These are phyloP conservation scores for Azorinus chamasolen DNA, from an alignment of 2,888 invertebrate species.

Conservation along the genomic window DNA sequence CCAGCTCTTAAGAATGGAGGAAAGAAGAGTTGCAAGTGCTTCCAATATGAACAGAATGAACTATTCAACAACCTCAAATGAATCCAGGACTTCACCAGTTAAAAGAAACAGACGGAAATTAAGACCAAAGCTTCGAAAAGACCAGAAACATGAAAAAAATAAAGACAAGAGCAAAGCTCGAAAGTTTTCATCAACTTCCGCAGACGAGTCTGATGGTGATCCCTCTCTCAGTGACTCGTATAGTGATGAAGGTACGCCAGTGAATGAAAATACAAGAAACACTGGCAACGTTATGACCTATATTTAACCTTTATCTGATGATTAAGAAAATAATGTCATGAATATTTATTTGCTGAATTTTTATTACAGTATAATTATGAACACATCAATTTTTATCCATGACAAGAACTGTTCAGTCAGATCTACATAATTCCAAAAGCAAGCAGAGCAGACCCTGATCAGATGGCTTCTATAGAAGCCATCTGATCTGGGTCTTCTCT, in stretches of 20 bases:
- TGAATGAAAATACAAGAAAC: slow-evolving; percentile 23
- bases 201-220: slow-evolving; percentile 46
- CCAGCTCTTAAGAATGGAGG: slow-evolving; percentile 31
- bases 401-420: too few species aligned
- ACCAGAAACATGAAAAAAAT: neutral
- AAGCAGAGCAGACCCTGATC: too few species aligned
- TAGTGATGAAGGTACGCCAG: slow-evolving; percentile 17
- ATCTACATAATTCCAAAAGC: too few species aligned
- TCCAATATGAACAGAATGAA: slow-evolving; percentile 37
- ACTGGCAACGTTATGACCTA: slow-evolving; percentile 18
- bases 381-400: too few species aligned
- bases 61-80: slow-evolving; percentile 55
- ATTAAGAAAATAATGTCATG: too few species aligned
- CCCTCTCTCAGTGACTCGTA: slow-evolving; percentile 65
- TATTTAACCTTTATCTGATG: slow-evolving; percentile 11
- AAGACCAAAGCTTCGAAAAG: slow-evolving; percentile 35
- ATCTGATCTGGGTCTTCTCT: too few species aligned
- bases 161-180: slow-evolving; percentile 8
- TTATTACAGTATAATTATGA: too few species aligned
- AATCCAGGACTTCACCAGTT: slow-evolving; percentile 50
- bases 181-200: slow-evolving; percentile 61
- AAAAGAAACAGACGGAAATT: slow-evolving; percentile 57
- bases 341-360: too few species aligned
- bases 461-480: too few species aligned
- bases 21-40: neutral